Percentiles rank a stretch among this genome's conserved stretches.
Conservation (phyloP, 2,797 vertebrate genomes). For the Rhinogobio ventralis region DNA sequence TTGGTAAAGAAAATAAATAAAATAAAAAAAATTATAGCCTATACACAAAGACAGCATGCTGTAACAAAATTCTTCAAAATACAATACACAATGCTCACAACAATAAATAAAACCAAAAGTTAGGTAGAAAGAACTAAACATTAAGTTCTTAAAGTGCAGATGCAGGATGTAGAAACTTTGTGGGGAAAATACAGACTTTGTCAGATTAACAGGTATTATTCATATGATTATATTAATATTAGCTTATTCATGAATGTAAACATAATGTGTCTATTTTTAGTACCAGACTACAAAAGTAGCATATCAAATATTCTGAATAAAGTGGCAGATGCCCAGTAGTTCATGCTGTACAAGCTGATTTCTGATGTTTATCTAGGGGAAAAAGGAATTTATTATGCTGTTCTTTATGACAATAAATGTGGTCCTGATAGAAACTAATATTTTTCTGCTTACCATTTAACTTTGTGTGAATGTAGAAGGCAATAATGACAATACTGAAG, state of each 20-base stretch:
- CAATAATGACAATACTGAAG: conserved; percentile 2
- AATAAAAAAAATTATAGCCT: not conserved
- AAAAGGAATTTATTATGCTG: not conserved
- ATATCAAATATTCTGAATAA: not conserved
- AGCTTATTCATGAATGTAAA: conserved; percentile 19
- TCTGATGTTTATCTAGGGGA: not conserved
- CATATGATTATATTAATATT: not conserved
- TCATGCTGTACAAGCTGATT: not conserved
- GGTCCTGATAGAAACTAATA: not conserved
- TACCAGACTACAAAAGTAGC: not conserved
- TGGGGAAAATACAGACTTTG: not conserved
- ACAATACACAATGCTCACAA: not conserved
- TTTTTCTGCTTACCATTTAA: conserved; percentile 19
- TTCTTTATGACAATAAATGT: conserved; percentile 13
- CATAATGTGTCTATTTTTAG: too few relatives aligned
- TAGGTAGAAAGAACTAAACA: not conserved
- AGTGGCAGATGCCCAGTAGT: not conserved
- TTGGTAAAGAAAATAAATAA: not conserved
- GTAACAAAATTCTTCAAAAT: not conserved
- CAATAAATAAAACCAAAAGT: not conserved
- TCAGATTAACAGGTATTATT: not conserved
- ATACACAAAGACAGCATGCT: not conserved
- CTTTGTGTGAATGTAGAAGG: not conserved
- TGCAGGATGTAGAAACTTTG: not conserved
- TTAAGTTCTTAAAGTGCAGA: conserved; percentile 1